A percentile compares a stretch with the other conserved stretches of the same genome.
Conservation (phyloP, 2,113 vertebrate species). For the Chaenogobius annularis region DNA sequence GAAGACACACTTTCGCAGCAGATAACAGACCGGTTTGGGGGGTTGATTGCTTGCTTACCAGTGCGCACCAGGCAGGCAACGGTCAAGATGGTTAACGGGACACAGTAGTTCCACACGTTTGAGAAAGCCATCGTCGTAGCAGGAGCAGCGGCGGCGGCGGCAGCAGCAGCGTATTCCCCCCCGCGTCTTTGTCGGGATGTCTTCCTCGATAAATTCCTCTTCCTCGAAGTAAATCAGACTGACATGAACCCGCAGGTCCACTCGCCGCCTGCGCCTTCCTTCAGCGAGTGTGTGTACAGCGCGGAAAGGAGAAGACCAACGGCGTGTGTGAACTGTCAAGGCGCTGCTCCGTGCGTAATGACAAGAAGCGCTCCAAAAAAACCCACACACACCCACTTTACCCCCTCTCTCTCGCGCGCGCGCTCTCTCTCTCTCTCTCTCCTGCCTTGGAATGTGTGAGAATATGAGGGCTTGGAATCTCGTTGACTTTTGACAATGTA, state of each 20-base stretch:
- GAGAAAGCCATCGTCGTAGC: conserved; percentile 67
- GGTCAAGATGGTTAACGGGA: conserved; percentile 62
- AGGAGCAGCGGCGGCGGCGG: no score
- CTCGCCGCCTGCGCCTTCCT: conserved; percentile 48
- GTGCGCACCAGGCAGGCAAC: conserved; percentile 62
- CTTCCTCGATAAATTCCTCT: conserved; percentile 68
- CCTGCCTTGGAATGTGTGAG: conserved; percentile 18
- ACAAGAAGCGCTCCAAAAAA: conserved; percentile 56
- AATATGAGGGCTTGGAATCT: conserved; percentile 44
- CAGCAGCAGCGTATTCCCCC: conserved; percentile 43
- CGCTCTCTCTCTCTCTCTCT: conserved; percentile 21
- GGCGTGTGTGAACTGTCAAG: conserved; percentile 38
- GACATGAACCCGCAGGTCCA: conserved; percentile 72
- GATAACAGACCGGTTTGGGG: conserved; percentile 12
- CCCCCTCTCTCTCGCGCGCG: conserved; percentile 15
- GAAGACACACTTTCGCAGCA: conserved; percentile 25
- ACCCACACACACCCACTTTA: conserved; percentile 16
- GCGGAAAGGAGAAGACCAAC: conserved; percentile 19
- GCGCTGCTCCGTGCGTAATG: conserved; percentile 26
- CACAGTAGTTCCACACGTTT: conserved; percentile 75
- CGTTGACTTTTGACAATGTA: conserved; percentile 66
- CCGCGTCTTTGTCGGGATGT: conserved; percentile 6
- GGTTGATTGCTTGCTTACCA: conserved; percentile 63
- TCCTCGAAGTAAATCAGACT: conserved; percentile 59
- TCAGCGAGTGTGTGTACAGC: conserved; percentile 27